Evolutionary conservation across 2,113 vertebrate genomes (phyloP).

Genomic region (Oreochromis spilurus): DNA sequence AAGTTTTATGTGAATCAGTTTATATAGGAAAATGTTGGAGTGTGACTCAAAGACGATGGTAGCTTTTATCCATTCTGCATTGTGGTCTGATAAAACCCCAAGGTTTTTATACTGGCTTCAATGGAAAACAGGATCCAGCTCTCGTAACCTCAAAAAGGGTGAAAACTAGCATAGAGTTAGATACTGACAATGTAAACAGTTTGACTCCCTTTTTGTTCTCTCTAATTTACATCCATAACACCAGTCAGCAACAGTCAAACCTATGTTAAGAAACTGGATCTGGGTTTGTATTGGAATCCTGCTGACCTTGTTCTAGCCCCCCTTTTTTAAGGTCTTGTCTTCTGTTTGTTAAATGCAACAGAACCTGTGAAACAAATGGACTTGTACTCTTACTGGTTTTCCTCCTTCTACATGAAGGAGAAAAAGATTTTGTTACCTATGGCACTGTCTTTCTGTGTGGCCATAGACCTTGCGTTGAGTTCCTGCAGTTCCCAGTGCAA

Average conservation of each 20-base stretch:
- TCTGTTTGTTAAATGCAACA: neutral
- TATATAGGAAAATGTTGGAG: neutral
- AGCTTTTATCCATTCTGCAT: neutral
- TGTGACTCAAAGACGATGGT: neutral
- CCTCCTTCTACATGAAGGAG: neutral
- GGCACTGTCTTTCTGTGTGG: slow-evolving; percentile 51
- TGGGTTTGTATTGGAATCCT: neutral
- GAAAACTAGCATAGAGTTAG: neutral
- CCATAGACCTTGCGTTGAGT: slow-evolving; percentile 73
- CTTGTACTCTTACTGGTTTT: neutral
- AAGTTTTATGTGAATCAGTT: neutral
- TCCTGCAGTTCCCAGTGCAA: slow-evolving; percentile 75
- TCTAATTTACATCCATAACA: neutral
- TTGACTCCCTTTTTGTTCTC: neutral
- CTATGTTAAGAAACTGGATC: neutral
- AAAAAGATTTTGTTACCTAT: slow-evolving; percentile 41
- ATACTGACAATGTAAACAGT: fast-evolving
- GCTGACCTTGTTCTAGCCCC: neutral
- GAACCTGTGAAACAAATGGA: neutral
- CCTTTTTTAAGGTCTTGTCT: neutral
- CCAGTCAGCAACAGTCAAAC: neutral
- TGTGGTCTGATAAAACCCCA: neutral
- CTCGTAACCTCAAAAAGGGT: neutral
- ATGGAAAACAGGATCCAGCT: neutral
- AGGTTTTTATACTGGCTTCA: neutral